Evolutionary conservation across 1,140 invertebrate species (phyloP).

Genomic region (Lepidostoma basale): DNA sequence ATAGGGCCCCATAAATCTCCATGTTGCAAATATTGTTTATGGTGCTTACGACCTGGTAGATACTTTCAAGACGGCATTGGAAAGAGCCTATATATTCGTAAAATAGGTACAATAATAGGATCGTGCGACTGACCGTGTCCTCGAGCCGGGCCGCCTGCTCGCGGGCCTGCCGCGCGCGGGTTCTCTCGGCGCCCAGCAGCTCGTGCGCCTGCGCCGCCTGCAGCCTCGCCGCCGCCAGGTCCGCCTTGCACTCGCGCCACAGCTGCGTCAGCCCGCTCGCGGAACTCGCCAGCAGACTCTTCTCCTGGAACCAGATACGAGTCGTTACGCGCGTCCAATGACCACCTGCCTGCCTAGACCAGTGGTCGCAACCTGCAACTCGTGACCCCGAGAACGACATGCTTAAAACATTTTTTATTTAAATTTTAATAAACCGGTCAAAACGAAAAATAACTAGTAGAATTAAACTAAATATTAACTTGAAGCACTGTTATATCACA

Average conservation of each 20-base stretch:
- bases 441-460: too few species aligned
- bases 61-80: too few species aligned
- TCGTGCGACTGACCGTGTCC: slow-evolving; percentile 51
- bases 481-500: too few species aligned
- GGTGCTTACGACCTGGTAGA: too few species aligned
- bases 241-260: slow-evolving; percentile 55
- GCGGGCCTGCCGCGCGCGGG: slow-evolving; percentile 55
- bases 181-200: slow-evolving; percentile 52
- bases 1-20: too few species aligned
- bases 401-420: too few species aligned
- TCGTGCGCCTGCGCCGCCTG: slow-evolving; percentile 51
- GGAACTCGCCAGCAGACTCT: slow-evolving; percentile 5
- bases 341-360: not conserved
- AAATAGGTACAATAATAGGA: not conserved
- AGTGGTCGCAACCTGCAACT: too few species aligned
- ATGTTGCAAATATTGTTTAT: too few species aligned
- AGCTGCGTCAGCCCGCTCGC: slow-evolving; percentile 51
- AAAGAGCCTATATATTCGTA: not conserved
- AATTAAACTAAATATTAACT: too few species aligned
- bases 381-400: too few species aligned
- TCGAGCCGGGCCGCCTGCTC: slow-evolving; percentile 48
- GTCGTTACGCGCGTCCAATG: not conserved
- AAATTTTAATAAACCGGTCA: too few species aligned
- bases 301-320: slow-evolving; percentile 5
- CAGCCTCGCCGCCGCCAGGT: slow-evolving; percentile 50